These are phyloP conservation scores for Crossocerus cetratus DNA, from an alignment of 2,888 invertebrate species.

Conservation along the genomic window DNA sequence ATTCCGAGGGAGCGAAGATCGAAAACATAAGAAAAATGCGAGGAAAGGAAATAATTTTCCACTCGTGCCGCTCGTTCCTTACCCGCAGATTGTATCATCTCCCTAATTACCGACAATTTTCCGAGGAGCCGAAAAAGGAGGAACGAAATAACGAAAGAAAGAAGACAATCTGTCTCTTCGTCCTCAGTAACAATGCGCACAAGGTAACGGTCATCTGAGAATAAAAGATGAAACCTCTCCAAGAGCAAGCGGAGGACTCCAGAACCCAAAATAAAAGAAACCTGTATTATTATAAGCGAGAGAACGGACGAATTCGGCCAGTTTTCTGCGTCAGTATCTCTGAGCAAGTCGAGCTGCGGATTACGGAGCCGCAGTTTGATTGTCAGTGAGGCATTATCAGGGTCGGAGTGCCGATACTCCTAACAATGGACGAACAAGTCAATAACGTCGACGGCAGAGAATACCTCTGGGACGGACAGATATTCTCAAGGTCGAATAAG, in stretches of 20 bases:
- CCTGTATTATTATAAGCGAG: no score
- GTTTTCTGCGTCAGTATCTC: no score
- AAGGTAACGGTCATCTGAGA: background rate
- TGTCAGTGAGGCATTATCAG: no score
- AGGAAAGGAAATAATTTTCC: background rate
- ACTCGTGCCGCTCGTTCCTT: background rate
- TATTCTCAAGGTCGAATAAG: constrained; percentile 49
- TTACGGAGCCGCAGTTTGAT: no score
- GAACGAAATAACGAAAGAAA: background rate
- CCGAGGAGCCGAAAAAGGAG: constrained; percentile 1
- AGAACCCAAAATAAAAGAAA: no score
- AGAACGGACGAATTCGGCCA: no score
- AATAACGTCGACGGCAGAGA: no score
- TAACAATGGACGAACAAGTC: no score
- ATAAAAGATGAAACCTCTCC: background rate
- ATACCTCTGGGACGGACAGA: no score
- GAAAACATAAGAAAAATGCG: background rate
- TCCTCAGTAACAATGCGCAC: background rate
- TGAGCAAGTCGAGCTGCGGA: no score
- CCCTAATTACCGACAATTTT: background rate
- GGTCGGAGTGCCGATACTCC: no score
- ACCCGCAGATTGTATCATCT: constrained; percentile 3
- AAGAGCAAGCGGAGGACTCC: no score
- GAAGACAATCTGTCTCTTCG: background rate
- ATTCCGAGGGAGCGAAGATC: background rate